These are phyloP conservation scores for Lutraria lutraria DNA, from an alignment of 2,888 invertebrate genomes.

Conservation along the genomic window DNA sequence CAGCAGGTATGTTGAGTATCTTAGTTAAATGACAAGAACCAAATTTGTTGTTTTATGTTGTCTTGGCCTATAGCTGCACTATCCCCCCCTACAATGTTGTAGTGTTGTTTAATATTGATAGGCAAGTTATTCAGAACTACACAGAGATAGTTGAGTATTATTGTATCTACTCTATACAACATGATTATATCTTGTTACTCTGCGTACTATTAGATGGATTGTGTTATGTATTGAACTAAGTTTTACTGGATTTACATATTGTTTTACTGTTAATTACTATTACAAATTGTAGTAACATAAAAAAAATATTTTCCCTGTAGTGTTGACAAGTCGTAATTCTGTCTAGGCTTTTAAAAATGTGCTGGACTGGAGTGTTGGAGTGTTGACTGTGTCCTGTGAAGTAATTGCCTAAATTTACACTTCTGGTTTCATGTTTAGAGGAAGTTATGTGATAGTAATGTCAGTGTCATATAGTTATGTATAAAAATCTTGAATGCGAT, in stretches of 20 bases:
- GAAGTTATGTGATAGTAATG: background rate
- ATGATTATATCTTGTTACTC: too few species aligned
- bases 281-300: background rate
- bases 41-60: too few species aligned
- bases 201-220: too few species aligned
- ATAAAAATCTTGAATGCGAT: background rate
- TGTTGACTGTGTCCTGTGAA: background rate
- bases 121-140: too few species aligned
- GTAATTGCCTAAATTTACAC: background rate
- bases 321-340: background rate
- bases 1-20: too few species aligned
- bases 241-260: background rate
- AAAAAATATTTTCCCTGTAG: background rate
- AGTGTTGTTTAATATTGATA: too few species aligned
- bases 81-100: too few species aligned
- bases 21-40: too few species aligned
- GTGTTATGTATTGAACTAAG: background rate
- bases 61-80: too few species aligned
- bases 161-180: too few species aligned
- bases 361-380: background rate
- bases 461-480: background rate
- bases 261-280: background rate
- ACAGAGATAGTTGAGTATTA: too few species aligned
- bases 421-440: constrained; percentile 9
- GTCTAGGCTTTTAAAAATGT: background rate